Percentiles rank a stretch among this genome's conserved stretches.
phyloP scores from a whole-genome alignment of 1,140 invertebrate genomes.

The Caenorhabditis inopinata region DNA sequence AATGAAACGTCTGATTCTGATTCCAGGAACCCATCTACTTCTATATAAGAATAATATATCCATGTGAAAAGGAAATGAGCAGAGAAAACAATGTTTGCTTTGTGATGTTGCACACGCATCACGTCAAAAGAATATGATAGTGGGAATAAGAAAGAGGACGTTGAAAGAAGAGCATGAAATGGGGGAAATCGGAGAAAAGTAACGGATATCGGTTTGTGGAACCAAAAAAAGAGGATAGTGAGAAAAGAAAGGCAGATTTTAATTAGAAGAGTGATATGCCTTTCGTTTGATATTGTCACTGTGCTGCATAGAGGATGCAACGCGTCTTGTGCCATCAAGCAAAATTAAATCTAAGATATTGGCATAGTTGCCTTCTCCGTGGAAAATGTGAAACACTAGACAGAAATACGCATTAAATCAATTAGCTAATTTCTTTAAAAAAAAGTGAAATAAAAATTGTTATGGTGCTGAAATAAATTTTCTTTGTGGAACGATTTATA shows the following conservation, averaged over 20 bases:
- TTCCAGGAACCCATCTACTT: not conserved
- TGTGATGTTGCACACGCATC: constrained; percentile 24
- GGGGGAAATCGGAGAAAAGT: not conserved
- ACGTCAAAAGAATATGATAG: constrained; percentile 33
- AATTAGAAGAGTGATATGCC: constrained; percentile 18
- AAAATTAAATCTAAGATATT: too few species aligned
- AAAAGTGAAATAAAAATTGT: too few species aligned
- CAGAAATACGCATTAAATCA: too few species aligned
- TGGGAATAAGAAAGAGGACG: not conserved
- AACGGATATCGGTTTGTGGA: not conserved
- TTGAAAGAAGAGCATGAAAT: not conserved
- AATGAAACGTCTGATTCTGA: not conserved
- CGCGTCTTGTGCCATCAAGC: too few species aligned
- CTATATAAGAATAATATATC: constrained; percentile 13
- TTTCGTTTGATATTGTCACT: not conserved
- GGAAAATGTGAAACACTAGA: too few species aligned
- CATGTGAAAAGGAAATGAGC: not conserved
- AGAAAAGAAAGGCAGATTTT: not conserved
- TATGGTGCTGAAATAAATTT: too few species aligned
- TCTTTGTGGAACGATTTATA: too few species aligned
- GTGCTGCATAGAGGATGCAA: too few species aligned
- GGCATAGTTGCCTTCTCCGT: too few species aligned
- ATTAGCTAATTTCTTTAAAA: too few species aligned
- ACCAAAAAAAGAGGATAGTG: not conserved
- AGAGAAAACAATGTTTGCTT: constrained; percentile 22